Evolutionary conservation across 2,888 invertebrate genomes (phyloP).

Genomic region (Sceliomorpha sp.): DNA sequence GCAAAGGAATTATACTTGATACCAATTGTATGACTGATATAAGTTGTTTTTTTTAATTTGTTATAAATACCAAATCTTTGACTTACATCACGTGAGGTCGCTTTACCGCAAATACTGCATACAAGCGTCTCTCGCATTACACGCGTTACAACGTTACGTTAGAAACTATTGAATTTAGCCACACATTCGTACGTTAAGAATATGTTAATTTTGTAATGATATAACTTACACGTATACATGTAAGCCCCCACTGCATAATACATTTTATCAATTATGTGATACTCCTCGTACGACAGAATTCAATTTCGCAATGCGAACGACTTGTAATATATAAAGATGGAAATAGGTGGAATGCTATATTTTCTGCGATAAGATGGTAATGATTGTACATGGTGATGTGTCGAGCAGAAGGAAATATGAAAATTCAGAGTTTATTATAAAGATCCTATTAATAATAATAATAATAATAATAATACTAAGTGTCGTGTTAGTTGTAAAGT

Average conservation of each 20-base stretch:
- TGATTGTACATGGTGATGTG: slow-evolving; percentile 9
- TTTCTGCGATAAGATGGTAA: slow-evolving; percentile 21
- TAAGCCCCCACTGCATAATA: slow-evolving; percentile 16
- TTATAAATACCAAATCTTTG: too few relatives aligned
- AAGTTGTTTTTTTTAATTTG: too few relatives aligned
- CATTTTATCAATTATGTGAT: slow-evolving; percentile 32
- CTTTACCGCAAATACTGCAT: too few relatives aligned
- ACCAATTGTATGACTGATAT: too few relatives aligned
- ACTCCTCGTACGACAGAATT: slow-evolving; percentile 8
- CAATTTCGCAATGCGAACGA: slow-evolving; percentile 21
- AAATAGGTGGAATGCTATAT: slow-evolving; percentile 17
- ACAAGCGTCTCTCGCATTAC: too few relatives aligned
- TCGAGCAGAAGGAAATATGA: slow-evolving; percentile 20
- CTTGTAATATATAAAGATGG: not conserved
- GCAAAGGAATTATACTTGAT: too few relatives aligned
- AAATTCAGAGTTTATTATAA: slow-evolving; percentile 27
- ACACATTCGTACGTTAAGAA: slow-evolving; percentile 14
- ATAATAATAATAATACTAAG: slow-evolving; percentile 16
- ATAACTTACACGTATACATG: too few relatives aligned
- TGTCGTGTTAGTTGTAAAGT: slow-evolving; percentile 18
- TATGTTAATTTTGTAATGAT: slow-evolving; percentile 30
- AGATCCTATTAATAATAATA: slow-evolving; percentile 33
- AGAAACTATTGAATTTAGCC: too few relatives aligned
- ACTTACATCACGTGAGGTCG: too few relatives aligned
- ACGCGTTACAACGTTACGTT: too few relatives aligned